A percentile compares a stretch with the other conserved stretches of the same genome.
Conservation (phyloP, 2,888 invertebrate species). For the Orchestes rusci region DNA sequence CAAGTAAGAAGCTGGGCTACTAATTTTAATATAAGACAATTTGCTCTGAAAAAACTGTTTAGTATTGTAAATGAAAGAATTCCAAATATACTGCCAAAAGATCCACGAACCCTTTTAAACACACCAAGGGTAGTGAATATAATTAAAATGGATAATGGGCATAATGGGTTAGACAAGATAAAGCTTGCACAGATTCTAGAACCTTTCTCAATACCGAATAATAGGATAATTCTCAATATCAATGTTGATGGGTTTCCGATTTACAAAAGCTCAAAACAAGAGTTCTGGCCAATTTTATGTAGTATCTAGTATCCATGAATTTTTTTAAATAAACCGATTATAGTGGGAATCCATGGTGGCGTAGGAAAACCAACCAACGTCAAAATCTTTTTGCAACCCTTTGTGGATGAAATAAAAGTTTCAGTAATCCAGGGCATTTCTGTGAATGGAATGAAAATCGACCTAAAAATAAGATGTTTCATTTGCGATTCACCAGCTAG, state of each 20-base stretch:
- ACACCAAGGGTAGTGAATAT: background rate
- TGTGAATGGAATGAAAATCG: too few species aligned
- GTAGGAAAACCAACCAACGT: slow-evolving; percentile 17
- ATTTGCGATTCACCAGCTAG: too few species aligned
- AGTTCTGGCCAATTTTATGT: slow-evolving; percentile 7
- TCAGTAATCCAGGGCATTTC: too few species aligned
- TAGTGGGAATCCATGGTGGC: slow-evolving; percentile 22
- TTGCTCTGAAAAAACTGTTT: background rate
- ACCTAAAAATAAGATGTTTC: too few species aligned
- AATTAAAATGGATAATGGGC: background rate
- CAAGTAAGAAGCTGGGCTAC: background rate
- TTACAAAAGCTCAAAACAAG: background rate
- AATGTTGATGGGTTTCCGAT: too few species aligned
- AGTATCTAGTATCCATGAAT: too few species aligned
- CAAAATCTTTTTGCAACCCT: too few species aligned
- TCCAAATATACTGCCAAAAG: slow-evolving; percentile 3
- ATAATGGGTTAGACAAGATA: background rate
- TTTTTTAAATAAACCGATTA: slow-evolving; percentile 19
- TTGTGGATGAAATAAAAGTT: too few species aligned
- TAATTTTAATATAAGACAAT: background rate
- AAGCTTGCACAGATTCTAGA: too few species aligned
- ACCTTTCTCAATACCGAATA: too few species aligned
- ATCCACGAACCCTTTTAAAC: slow-evolving; percentile 4
- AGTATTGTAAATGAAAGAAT: background rate
- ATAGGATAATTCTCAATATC: slow-evolving; percentile 13